Conservation (phyloP, 2,888 invertebrate genomes). For the Netelia virgata region DNA sequence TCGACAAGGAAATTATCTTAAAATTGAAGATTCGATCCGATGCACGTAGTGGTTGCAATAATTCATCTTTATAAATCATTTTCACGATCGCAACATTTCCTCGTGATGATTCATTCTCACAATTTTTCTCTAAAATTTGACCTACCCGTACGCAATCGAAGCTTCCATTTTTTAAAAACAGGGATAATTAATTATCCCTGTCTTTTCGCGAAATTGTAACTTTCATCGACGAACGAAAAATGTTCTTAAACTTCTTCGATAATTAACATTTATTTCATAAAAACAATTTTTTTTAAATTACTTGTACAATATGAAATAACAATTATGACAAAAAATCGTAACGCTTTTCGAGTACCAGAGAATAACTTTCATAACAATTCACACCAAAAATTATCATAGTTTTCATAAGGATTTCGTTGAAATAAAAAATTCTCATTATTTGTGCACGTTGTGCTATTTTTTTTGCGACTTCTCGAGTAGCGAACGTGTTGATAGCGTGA, state of each 20-base stretch:
- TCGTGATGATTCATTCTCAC: background rate
- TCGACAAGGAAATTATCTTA: background rate
- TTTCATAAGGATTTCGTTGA: background rate
- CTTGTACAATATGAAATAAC: background rate
- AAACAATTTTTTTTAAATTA: background rate
- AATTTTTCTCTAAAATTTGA: too few relatives aligned
- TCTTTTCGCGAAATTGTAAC: background rate
- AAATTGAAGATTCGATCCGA: conserved; percentile 1
- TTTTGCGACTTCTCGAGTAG: conserved; percentile 43
- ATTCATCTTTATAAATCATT: conserved; percentile 8
- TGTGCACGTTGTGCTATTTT: background rate
- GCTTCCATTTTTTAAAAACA: background rate
- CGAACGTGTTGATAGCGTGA: background rate
- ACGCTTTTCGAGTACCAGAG: background rate
- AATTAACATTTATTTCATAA: background rate
- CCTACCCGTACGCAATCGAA: background rate
- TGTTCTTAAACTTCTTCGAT: background rate
- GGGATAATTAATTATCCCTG: background rate
- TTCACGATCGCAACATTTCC: conserved; percentile 4
- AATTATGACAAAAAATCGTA: background rate
- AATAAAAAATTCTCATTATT: background rate
- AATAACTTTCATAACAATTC: background rate
- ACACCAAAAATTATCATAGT: too few relatives aligned
- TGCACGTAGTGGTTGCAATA: background rate
- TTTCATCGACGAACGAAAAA: background rate